Evolutionary conservation across 2,888 invertebrate genomes (phyloP), one percentile per base, ranked within the genome.

Genomic region (Macaria notata): DNA sequence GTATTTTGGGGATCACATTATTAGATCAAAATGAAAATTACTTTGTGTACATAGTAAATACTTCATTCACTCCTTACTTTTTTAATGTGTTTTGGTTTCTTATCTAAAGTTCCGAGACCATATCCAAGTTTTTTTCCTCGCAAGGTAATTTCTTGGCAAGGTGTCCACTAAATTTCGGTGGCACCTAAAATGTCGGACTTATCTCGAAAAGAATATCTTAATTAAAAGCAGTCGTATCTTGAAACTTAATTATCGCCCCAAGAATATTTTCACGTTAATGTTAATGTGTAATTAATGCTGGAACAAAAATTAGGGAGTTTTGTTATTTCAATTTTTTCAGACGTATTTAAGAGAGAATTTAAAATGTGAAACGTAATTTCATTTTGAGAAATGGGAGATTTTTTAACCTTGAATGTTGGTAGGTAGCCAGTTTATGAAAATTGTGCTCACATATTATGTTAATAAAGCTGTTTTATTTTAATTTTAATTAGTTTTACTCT

Each of bases 241-340:
- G 53, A 56, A 66, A 67, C 65, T 63, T 63, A 63, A 63, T 65
- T 65, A 58, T 61, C 63, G 52, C 62, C 49, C 46, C 31, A 56
- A 54, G 38, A 65, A 65, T 65, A 65, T 62, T 65, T 67, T 67
- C 61, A 57, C 67, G 60, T 67, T 67, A 67, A 65, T 63, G 65
- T 63, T 58, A 67, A 67, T 67, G 65, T 59, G 63, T 65, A 65
- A 67, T 67, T 67, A 65, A 65, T 65, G 65, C 59, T 19, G 54
- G 48, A 65, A 65, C 62, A 61, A 63, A 65, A 62, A 67, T 62
- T 67, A 46, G 60, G 56, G 39, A 50, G 29, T 38, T 30, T 19
- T 19, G 19, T 19, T 19, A 19, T 19, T 19, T 19, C 19, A 29
- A 50, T 44, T 50, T 50, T 50, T 50, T n/a, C 44, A 36, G 36